These are phyloP conservation scores for Mercenaria mercenaria DNA, from an alignment of 1,140 invertebrate genomes.

Conservation along the genomic window DNA sequence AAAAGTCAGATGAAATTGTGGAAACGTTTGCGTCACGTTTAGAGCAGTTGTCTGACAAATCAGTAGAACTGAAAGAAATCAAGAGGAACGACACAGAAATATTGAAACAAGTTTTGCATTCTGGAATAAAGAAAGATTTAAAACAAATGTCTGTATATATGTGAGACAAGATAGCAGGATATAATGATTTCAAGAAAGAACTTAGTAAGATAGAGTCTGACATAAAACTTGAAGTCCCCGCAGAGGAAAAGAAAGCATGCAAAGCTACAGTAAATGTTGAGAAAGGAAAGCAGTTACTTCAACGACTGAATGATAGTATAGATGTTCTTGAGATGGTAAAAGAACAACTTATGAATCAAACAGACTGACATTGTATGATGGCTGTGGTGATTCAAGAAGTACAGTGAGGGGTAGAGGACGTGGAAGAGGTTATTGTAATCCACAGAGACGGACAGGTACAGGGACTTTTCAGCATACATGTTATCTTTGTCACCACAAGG, in stretches of 20 bases:
- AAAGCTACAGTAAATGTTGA: not conserved
- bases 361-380: not conserved
- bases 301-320: conserved; percentile 26
- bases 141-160: not conserved
- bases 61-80: not conserved
- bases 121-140: conserved; percentile 4
- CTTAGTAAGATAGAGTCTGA: conserved; percentile 33
- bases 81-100: not conserved
- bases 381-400: not conserved
- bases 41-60: conserved; percentile 20
- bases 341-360: not conserved
- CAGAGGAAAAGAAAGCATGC: not conserved
- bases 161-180: not conserved
- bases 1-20: not conserved
- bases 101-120: conserved; percentile 2
- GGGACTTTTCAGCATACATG: not conserved
- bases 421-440: not conserved
- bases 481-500: not conserved
- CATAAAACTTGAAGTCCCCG: not conserved
- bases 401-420: not conserved
- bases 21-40: conserved; percentile 28
- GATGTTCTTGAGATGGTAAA: not conserved
- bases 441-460: not conserved
- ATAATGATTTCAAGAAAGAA: conserved; percentile 35
- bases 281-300: conserved; percentile 11